phyloP scores from a whole-genome alignment of 2,113 vertebrate genomes.

The Ciconia stormi region DNA sequence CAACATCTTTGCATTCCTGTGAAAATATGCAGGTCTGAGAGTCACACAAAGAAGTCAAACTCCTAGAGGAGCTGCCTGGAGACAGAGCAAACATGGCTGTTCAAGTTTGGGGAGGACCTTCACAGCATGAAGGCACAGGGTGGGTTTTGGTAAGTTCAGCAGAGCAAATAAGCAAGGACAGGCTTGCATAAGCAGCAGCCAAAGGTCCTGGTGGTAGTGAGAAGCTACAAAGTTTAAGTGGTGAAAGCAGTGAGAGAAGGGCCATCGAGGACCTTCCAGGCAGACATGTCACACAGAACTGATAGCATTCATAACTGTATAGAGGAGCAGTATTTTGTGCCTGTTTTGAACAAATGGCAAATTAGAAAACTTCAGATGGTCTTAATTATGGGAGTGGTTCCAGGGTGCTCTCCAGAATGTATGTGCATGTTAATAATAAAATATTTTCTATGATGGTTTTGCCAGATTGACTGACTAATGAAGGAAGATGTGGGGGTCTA shows the following conservation, averaged over 20 bases:
- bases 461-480: constrained; percentile 63
- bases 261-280: not conserved
- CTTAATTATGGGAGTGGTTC: not conserved
- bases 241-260: not conserved
- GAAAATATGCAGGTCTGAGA: constrained; percentile 46
- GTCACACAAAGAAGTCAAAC: constrained; percentile 60
- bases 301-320: not conserved
- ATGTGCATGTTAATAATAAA: not conserved
- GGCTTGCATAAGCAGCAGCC: too few species aligned
- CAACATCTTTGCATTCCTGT: not conserved
- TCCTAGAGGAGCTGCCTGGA: constrained; percentile 68
- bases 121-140: constrained; percentile 64
- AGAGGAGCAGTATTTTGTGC: not conserved
- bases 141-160: constrained; percentile 70
- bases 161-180: not conserved
- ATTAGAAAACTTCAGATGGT: not conserved
- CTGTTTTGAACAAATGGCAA: not conserved
- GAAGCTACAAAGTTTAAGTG: not conserved
- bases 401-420: not conserved
- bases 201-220: not conserved
- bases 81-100: constrained; percentile 68
- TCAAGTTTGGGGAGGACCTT: constrained; percentile 69
- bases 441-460: not conserved
- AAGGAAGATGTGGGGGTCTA: constrained; percentile 73
- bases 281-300: not conserved